phyloP scores from a whole-genome alignment of 2,888 invertebrate genomes.

The Philonicus albiceps region DNA sequence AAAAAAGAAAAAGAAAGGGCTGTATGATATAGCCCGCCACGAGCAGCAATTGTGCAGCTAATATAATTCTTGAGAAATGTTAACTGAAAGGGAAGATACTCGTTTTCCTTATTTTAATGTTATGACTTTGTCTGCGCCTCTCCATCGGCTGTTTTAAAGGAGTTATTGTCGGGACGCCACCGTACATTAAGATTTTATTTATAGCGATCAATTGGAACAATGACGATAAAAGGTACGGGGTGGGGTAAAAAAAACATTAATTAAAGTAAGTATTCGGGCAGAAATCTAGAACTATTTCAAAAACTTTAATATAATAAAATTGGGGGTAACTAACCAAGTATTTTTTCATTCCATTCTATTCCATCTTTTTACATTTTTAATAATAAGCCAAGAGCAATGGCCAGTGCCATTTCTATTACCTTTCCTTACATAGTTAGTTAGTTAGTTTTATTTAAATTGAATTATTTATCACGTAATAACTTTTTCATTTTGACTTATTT shows the following conservation, averaged over 20 bases:
- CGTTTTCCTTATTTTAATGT: not conserved
- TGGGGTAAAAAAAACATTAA: not conserved
- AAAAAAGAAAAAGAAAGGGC: not conserved
- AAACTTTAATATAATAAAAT: no score
- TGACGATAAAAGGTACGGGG: not conserved
- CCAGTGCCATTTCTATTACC: no score
- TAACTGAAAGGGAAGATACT: not conserved
- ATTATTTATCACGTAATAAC: no score
- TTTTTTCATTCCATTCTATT: no score
- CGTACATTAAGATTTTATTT: not conserved
- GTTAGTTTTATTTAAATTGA: no score
- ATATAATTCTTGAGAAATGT: not conserved
- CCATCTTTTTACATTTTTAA: no score
- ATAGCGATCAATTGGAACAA: not conserved
- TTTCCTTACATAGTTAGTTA: no score
- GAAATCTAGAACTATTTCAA: not conserved
- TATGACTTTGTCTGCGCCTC: not conserved
- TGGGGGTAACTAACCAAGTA: no score
- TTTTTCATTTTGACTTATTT: no score
- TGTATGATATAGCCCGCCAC: not conserved
- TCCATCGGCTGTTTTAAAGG: not conserved
- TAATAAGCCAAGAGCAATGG: no score
- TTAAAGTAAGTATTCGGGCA: not conserved
- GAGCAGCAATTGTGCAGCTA: not conserved
- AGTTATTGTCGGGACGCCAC: not conserved